Evolutionary conservation across 1,140 invertebrate genomes (phyloP).

Genomic region (Pogonomyrmex barbatus): DNA sequence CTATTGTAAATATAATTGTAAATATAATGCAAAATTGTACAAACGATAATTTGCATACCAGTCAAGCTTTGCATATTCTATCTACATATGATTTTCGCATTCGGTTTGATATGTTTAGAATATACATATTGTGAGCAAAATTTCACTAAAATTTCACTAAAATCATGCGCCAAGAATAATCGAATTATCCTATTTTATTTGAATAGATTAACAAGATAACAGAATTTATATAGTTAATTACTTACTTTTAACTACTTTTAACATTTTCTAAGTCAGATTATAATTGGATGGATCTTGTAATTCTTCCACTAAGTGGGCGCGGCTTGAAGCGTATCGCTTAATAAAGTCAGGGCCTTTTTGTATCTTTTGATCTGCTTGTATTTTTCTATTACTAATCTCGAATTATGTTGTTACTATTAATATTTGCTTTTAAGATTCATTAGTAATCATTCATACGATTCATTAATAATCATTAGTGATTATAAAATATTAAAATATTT

Average conservation of each 20-base stretch:
- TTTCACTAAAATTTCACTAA: neutral
- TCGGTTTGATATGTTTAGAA: neutral
- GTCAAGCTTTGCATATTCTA: neutral
- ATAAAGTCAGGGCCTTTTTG: conserved; percentile 1
- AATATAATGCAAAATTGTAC: too few species aligned
- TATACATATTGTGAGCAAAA: neutral
- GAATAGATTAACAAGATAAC: neutral
- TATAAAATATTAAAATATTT: too few species aligned
- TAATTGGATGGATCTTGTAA: conserved; percentile 20
- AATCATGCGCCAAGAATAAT: neutral
- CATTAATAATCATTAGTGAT: too few species aligned
- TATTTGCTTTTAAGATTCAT: too few species aligned
- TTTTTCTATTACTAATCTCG: neutral
- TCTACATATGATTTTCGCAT: neutral
- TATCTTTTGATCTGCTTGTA: neutral
- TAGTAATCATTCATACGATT: too few species aligned
- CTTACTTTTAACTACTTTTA: neutral
- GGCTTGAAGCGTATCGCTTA: neutral
- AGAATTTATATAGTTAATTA: neutral
- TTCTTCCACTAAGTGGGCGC: neutral
- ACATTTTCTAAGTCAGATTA: conserved; percentile 5
- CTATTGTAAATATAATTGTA: too few species aligned
- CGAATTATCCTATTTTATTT: neutral
- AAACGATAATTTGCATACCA: too few species aligned
- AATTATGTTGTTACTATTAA: neutral